phyloP scores from a whole-genome alignment of 2,888 invertebrate genomes.

The Lepidonotus clava region DNA sequence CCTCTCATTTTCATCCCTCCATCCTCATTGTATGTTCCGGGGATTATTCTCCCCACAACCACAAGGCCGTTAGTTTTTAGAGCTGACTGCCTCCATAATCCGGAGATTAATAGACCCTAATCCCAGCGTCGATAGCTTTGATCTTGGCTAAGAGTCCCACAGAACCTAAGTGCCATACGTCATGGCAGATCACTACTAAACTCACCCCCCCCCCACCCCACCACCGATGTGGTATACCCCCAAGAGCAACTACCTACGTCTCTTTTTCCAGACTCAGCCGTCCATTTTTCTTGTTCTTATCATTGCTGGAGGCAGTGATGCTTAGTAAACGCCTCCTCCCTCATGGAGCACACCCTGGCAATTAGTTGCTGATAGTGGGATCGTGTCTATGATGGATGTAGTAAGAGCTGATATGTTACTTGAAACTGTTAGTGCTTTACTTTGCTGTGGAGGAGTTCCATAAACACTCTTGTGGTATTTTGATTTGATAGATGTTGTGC shows the following conservation, averaged over 20 bases:
- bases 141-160: background rate
- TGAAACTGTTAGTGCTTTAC: too few species aligned
- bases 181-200: background rate
- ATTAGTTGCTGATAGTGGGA: too few species aligned
- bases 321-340: too few species aligned
- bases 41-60: background rate
- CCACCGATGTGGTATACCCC: background rate
- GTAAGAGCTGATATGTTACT: too few species aligned
- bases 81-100: conserved; percentile 2
- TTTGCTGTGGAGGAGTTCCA: too few species aligned
- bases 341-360: too few species aligned
- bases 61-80: background rate
- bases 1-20: too few species aligned
- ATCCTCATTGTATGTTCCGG: background rate
- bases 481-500: too few species aligned
- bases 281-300: background rate
- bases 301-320: background rate
- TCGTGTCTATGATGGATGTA: too few species aligned
- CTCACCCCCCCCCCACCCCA: background rate
- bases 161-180: background rate
- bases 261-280: background rate
- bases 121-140: conserved; percentile 8
- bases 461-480: too few species aligned
- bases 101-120: background rate
- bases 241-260: background rate